Evolutionary conservation across 2,113 vertebrate genomes (phyloP).

Genomic region (Artemisiospiza belli): DNA sequence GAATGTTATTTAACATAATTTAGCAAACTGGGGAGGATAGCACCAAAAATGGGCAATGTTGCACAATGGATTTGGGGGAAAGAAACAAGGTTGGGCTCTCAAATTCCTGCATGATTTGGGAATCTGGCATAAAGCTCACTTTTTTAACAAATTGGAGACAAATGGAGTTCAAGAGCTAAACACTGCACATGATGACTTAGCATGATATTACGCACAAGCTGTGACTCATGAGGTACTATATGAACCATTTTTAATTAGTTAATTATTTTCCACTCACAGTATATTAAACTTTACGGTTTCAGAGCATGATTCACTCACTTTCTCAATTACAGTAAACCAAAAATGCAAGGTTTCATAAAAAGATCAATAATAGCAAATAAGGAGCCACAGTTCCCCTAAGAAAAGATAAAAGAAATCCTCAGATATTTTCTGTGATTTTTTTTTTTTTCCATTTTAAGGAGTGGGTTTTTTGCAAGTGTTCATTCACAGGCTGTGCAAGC

Average conservation of each 20-base stretch:
- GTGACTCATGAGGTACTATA: not conserved
- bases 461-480: not conserved
- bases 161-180: not conserved
- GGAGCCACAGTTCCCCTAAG: not conserved
- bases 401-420: not conserved
- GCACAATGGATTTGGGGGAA: not conserved
- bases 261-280: not conserved
- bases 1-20: not conserved
- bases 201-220: not conserved
- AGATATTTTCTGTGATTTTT: not conserved
- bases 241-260: not conserved
- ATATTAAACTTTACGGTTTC: not conserved
- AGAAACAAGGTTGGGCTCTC: fast-evolving
- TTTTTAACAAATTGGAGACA: not conserved
- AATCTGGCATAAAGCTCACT: not conserved
- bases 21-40: not conserved
- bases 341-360: not conserved
- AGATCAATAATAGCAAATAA: not conserved
- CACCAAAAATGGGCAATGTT: not conserved
- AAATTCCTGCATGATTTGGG: not conserved
- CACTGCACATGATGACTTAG: not conserved
- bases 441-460: not conserved
- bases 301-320: not conserved
- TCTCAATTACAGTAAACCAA: not conserved
- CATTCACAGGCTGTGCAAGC: not conserved